Base-by-base conservation (phyloP, 2,888 invertebrate species). In the Heteromyza rotundicornis region DNA sequence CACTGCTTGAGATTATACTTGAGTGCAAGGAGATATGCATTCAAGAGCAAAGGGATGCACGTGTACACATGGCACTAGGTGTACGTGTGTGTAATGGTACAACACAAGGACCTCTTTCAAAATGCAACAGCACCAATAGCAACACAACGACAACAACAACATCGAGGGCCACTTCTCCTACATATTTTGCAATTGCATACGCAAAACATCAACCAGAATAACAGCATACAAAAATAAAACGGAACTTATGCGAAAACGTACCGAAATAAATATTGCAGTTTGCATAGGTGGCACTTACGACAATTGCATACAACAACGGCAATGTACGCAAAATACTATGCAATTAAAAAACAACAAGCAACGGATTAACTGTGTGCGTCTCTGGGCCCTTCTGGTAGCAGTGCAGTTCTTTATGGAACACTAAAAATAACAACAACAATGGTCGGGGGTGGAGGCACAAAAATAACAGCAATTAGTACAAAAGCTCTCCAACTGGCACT, bases 251-350 rank as follows among this genome's bases (percentile, higher is more conserved):
- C 12, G n/a, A n/a, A 7, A 8, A 19, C 19, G 20, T 47, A 19
- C 19, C 2, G 72, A 73, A 73, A 73, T 74, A 73, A 73, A 73
- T 73, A 72, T 72, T 73, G 73, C 72, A 73, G 73, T 73, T 74
- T 72, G 66, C 69, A 69, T 69, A 68, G 75, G 74, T 74, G 72
- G 71, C 74, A 74, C 74, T 74, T 74, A 73, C 75, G 73, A 64
- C 72, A 74, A 74, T 74, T 74, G 74, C 75, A 20, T n/a, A 17
- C 57, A 27, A 23, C 47, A 23, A 47, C 12, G 19, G 20, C 40
- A 19, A 47, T n/a, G n/a, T n/a, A n/a, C n/a, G n/a, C n/a, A n/a
- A 47, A 47, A 47, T 20, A 14, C 47, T 20, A 19, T 3, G 14
- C 47, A 47, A 47, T 19, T 20, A 47, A 47, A 47, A n/a, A n/a